These are phyloP conservation scores for Cyaniris semiargus DNA, from an alignment of 2,888 invertebrate species.

Conservation along the genomic window DNA sequence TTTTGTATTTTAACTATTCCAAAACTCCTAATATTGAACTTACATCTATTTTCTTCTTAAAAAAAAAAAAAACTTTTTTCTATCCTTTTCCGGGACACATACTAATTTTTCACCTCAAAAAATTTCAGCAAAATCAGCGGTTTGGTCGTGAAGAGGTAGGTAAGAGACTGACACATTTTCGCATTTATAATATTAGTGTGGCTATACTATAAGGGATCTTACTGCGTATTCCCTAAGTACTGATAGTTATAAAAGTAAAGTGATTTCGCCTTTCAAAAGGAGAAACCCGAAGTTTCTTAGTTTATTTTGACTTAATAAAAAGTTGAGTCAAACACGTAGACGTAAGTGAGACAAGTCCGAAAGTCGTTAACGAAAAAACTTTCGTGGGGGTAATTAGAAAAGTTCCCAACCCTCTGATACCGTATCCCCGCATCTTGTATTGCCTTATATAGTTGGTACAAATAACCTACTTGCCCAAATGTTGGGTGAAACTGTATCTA, in stretches of 20 bases:
- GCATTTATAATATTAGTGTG: no score
- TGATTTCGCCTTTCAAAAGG: neutral
- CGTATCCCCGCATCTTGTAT: neutral
- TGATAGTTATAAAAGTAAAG: conserved; percentile 35
- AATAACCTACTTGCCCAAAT: neutral
- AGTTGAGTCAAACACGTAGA: conserved; percentile 38
- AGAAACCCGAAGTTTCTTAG: neutral
- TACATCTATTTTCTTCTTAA: no score
- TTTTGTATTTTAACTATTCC: no score
- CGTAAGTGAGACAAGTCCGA: conserved; percentile 50
- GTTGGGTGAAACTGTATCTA: neutral
- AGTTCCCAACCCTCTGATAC: conserved; percentile 47
- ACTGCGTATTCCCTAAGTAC: neutral
- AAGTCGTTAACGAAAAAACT: conserved; percentile 67
- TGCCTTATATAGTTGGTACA: neutral
- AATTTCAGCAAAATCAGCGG: no score
- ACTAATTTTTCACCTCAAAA: no score
- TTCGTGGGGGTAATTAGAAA: conserved; percentile 69
- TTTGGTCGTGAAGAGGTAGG: no score
- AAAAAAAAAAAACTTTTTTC: no score
- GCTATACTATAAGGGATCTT: neutral
- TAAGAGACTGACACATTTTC: no score
- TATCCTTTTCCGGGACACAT: no score
- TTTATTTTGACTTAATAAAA: conserved; percentile 25
- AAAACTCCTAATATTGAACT: no score